Evolutionary conservation across 2,113 vertebrate species (phyloP).

Genomic region (Cyanocitta stelleri): DNA sequence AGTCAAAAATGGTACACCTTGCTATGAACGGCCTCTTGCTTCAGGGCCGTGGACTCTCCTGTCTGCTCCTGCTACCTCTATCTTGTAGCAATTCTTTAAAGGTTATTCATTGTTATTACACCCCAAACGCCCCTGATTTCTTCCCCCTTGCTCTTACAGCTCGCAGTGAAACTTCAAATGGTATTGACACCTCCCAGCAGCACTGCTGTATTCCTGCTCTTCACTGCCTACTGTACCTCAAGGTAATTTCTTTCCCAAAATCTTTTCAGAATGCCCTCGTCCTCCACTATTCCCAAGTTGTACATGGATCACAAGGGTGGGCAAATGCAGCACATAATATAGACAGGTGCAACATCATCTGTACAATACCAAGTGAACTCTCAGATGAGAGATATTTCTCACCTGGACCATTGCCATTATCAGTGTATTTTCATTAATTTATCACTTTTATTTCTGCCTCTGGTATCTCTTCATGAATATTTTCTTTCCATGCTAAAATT

Average conservation of each 20-base stretch:
- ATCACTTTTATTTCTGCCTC: neutral
- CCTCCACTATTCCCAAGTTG: neutral
- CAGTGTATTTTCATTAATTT: constrained; percentile 20
- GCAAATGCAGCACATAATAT: neutral
- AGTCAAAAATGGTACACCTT: constrained; percentile 49
- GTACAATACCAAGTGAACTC: neutral
- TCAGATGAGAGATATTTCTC: neutral
- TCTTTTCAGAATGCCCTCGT: neutral
- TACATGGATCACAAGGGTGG: neutral
- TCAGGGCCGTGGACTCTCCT: constrained; percentile 1
- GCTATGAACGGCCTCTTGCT: neutral
- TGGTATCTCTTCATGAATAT: constrained; percentile 38
- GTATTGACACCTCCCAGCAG: neutral
- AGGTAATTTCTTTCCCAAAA: neutral
- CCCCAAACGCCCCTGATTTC: neutral
- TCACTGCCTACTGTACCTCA: neutral
- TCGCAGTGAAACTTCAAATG: neutral
- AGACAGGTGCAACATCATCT: neutral
- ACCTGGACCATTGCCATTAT: neutral
- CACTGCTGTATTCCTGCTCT: neutral
- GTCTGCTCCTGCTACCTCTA: neutral
- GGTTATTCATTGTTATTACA: constrained; percentile 36
- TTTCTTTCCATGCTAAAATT: constrained; percentile 25
- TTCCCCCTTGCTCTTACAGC: neutral
- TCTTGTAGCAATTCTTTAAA: constrained; percentile 24